Conservation (phyloP, 1,140 invertebrate species). For the Scylla paramamosain region DNA sequence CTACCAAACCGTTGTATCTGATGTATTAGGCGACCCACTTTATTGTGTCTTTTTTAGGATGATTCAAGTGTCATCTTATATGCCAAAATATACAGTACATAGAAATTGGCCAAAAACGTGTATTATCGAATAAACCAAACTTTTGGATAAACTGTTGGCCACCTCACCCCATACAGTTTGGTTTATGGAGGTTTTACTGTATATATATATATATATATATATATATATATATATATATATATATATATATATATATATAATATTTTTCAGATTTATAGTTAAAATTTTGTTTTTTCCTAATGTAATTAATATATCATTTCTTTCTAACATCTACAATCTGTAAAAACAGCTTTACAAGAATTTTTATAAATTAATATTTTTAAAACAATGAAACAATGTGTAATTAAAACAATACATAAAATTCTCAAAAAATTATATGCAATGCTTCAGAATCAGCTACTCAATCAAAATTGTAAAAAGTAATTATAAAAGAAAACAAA, state of each 20-base stretch:
- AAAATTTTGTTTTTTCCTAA: slow-evolving; percentile 7
- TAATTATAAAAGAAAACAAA: neutral
- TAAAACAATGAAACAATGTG: slow-evolving; percentile 31
- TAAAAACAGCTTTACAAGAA: slow-evolving; percentile 45
- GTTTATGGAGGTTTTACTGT: no score
- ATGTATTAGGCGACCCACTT: neutral
- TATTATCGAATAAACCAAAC: no score
- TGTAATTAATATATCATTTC: neutral
- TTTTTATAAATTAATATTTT: slow-evolving; percentile 37
- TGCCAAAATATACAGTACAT: no score
- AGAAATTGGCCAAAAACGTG: no score
- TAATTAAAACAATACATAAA: neutral
- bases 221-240: slow-evolving; percentile 57
- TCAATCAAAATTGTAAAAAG: neutral
- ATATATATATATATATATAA: slow-evolving; percentile 57
- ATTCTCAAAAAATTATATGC: neutral
- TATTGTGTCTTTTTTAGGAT: no score
- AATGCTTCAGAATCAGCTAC: neutral
- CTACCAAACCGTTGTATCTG: neutral
- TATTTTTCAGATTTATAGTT: slow-evolving; percentile 38
- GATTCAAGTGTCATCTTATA: no score
- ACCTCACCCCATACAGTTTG: no score
- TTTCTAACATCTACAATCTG: neutral
- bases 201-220: no score
- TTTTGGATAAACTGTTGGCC: no score